A percentile compares a stretch with the other conserved stretches of the same genome.
These are phyloP conservation scores for Drosophila infuscata DNA, from an alignment of 2,888 invertebrate species.

Conservation along the genomic window DNA sequence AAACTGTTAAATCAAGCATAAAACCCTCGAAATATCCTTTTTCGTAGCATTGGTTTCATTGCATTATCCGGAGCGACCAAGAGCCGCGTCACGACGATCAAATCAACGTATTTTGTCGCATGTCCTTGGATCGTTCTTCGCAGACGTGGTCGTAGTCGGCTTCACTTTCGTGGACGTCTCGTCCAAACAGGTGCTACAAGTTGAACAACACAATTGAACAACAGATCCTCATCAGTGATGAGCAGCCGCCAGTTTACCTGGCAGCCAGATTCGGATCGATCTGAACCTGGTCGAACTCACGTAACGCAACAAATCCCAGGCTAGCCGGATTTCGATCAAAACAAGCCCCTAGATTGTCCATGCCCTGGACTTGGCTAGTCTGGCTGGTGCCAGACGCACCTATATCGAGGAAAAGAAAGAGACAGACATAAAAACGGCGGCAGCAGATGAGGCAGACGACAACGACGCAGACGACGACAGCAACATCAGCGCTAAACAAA, in stretches of 20 bases:
- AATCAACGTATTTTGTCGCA: constrained; percentile 18
- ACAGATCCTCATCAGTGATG: constrained; percentile 65
- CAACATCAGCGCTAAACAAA: constrained; percentile 35
- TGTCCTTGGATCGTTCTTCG: constrained; percentile 38
- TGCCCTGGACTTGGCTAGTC: constrained; percentile 63
- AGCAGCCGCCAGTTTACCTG: constrained; percentile 50
- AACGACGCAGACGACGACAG: constrained; percentile 8
- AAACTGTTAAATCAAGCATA: constrained; percentile 77
- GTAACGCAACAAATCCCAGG: constrained; percentile 63
- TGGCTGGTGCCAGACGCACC: constrained; percentile 42
- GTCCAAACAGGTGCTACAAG: constrained; percentile 70
- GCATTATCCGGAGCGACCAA: constrained; percentile 64
- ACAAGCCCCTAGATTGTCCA: constrained; percentile 72
- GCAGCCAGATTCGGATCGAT: constrained; percentile 13
- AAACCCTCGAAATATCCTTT: constrained; percentile 75
- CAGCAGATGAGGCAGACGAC: constrained; percentile 25
- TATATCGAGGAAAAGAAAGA: constrained; percentile 15
- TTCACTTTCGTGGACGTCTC: constrained; percentile 62
- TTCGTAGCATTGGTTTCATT: constrained; percentile 63
- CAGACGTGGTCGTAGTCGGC: constrained; percentile 11
- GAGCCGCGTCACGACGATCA: constrained; percentile 48
- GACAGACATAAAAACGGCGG: constrained; percentile 29
- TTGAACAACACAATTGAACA: constrained; percentile 52
- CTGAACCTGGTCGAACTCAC: constrained; percentile 46
- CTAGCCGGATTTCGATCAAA: constrained; percentile 73